phyloP scores from a whole-genome alignment of 2,797 vertebrate genomes.

The Ptychobarbus kaznakovi region DNA sequence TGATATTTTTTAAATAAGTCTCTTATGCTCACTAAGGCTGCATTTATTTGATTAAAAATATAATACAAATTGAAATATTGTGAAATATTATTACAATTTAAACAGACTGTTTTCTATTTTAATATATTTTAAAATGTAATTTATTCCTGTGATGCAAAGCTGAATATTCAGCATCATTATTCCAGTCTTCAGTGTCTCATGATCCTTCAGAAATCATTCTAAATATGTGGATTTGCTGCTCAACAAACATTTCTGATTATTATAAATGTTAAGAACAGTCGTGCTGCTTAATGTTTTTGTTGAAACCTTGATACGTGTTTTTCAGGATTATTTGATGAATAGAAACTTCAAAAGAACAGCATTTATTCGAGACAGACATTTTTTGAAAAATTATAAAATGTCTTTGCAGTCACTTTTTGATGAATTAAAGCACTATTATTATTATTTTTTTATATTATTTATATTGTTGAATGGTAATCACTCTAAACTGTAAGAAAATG shows the following conservation, averaged over 20 bases:
- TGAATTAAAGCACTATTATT: not conserved
- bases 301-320: not conserved
- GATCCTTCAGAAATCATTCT: not conserved
- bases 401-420: not conserved
- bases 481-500: not conserved
- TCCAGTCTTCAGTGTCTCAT: not conserved
- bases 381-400: not conserved
- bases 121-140: not conserved
- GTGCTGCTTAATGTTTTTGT: not conserved
- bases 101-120: not conserved
- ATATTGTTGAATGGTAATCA: not conserved
- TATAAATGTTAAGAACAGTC: not conserved
- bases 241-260: not conserved
- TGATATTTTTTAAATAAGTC: not conserved
- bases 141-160: not conserved
- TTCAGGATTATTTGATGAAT: not conserved
- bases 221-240: not conserved
- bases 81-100: not conserved
- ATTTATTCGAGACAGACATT: not conserved
- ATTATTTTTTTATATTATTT: not conserved
- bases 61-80: not conserved
- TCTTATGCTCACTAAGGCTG: not conserved
- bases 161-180: not conserved
- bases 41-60: not conserved
- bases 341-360: not conserved